phyloP scores from a whole-genome alignment of 2,797 vertebrate genomes.

The Tenualosa ilisha region DNA sequence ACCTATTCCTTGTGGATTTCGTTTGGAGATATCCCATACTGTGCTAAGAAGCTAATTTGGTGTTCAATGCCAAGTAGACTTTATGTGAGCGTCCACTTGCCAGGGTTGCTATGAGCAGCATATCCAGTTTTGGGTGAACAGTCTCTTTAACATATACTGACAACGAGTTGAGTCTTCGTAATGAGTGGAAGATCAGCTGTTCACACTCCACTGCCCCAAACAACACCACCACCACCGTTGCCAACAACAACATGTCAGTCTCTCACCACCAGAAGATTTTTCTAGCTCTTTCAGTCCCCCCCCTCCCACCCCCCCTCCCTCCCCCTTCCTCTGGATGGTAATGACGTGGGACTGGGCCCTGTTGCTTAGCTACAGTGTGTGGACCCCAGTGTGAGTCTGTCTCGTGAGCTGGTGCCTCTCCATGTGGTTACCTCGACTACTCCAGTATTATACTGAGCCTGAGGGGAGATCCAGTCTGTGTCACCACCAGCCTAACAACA shows the following conservation, averaged over 20 bases:
- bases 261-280: constrained; percentile 37
- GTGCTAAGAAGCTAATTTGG: background rate
- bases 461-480: constrained; percentile 53
- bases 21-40: no score
- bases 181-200: constrained; percentile 16
- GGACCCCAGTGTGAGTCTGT: constrained; percentile 56
- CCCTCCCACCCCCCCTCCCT: background rate
- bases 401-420: constrained; percentile 45
- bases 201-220: background rate
- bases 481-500: constrained; percentile 55
- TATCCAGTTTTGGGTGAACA: background rate
- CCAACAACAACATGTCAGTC: constrained; percentile 27
- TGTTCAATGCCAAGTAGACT: background rate
- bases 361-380: constrained; percentile 62
- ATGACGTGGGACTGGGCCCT: constrained; percentile 54
- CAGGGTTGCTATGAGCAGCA: background rate
- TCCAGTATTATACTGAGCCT: constrained; percentile 64
- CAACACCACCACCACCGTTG: background rate
- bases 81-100: background rate
- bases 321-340: background rate
- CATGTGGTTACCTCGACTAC: constrained; percentile 42
- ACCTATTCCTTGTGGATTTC: no score
- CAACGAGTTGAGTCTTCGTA: background rate
- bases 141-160: background rate
- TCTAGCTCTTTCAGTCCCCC: background rate